Percentiles rank a stretch among this genome's conserved stretches.
These are phyloP conservation scores for Brachyhypopomus gauderio DNA, from an alignment of 2,113 vertebrate species.

Conservation along the genomic window DNA sequence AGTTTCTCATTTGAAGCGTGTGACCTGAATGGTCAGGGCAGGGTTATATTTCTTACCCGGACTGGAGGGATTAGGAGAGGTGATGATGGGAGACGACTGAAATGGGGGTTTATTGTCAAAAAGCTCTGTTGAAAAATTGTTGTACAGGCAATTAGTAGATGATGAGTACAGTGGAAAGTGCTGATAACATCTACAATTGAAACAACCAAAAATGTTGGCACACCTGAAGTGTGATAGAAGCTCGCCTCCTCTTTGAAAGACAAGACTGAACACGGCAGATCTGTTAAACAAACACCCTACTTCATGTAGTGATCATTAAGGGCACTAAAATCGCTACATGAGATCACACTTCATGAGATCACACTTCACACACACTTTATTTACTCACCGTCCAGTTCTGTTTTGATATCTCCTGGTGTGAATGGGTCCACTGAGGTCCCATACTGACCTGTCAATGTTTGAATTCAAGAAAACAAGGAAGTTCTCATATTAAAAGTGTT, in stretches of 20 bases:
- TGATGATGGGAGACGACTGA: constrained; percentile 50
- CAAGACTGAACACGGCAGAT: constrained; percentile 69
- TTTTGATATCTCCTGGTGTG: constrained; percentile 81
- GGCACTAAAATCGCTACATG: neutral
- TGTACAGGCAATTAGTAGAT: constrained; percentile 4
- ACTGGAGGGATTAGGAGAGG: constrained; percentile 66
- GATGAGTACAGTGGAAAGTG: neutral
- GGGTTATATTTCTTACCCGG: constrained; percentile 62
- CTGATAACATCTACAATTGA: neutral
- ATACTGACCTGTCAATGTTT: constrained; percentile 76
- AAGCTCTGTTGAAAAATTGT: constrained; percentile 60
- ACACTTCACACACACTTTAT: neutral
- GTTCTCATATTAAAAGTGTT: neutral
- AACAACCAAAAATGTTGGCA: neutral
- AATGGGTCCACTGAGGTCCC: constrained; percentile 75
- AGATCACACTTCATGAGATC: neutral
- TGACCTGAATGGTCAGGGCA: neutral
- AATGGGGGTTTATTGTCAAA: constrained; percentile 60
- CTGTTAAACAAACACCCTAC: constrained; percentile 49
- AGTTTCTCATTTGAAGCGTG: neutral
- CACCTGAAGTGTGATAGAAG: constrained; percentile 69
- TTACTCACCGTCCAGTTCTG: constrained; percentile 72
- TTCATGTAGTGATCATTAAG: neutral
- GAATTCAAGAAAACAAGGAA: constrained; percentile 29
- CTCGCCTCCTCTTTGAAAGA: constrained; percentile 64